Conservation (phyloP, 1,140 invertebrate genomes). For the Pseudomyrmex dendroicus region DNA sequence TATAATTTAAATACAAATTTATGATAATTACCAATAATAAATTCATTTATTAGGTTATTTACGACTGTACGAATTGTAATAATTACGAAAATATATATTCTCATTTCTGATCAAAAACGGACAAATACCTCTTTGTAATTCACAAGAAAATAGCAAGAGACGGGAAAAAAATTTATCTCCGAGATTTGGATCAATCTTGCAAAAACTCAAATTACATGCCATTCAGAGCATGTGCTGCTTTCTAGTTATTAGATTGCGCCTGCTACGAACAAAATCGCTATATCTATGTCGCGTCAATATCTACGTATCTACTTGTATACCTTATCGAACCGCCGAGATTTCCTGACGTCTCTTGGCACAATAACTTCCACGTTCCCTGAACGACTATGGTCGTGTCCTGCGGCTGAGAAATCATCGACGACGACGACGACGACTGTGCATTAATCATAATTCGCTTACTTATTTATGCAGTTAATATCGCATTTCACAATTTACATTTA, state of each 20-base stretch:
- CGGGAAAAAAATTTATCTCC: constrained; percentile 26
- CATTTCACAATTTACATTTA: too few species aligned
- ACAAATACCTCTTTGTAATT: constrained; percentile 3
- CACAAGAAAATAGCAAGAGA: neutral
- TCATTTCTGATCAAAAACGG: neutral
- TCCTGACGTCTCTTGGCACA: constrained; percentile 56
- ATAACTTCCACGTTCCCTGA: constrained; percentile 41
- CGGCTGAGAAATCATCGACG: constrained; percentile 6
- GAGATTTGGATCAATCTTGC: constrained; percentile 9
- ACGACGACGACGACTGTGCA: neutral
- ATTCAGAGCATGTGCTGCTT: constrained; percentile 56
- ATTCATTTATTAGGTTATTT: too few species aligned
- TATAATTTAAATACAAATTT: too few species aligned
- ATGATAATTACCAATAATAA: too few species aligned
- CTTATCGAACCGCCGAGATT: constrained; percentile 58
- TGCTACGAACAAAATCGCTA: constrained; percentile 31
- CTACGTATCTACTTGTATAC: constrained; percentile 5
- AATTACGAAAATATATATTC: neutral
- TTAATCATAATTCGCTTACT: constrained; percentile 24
- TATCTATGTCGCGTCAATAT: constrained; percentile 13
- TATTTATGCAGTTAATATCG: constrained; percentile 1
- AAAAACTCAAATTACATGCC: constrained; percentile 12
- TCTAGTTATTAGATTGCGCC: constrained; percentile 56
- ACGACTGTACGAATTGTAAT: neutral
- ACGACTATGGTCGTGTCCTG: neutral